Conservation (phyloP, 2,113 vertebrate species). For the Micronycteris hirsuta region DNA sequence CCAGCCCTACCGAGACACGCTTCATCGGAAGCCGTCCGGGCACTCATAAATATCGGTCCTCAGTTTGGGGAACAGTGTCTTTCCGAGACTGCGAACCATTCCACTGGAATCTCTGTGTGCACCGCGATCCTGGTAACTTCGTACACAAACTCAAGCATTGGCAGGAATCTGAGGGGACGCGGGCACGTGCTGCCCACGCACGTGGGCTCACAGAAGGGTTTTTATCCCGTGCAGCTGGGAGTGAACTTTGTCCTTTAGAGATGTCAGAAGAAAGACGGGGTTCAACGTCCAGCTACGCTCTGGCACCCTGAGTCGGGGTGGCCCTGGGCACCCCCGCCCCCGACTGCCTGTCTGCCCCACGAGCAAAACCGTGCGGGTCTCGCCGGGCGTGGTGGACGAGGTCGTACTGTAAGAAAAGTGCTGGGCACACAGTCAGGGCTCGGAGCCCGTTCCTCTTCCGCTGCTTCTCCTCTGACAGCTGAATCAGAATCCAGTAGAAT, state of each 20-base stretch:
- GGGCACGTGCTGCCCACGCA: rapidly evolving
- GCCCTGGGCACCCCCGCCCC: neutral
- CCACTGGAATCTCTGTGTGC: neutral
- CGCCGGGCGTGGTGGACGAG: neutral
- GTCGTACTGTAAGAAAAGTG: neutral
- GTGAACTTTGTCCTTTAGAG: neutral
- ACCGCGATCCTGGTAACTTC: neutral
- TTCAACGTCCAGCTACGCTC: neutral
- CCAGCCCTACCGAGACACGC: neutral
- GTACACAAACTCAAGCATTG: neutral
- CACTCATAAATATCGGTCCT: neutral
- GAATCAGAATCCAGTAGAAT: neutral
- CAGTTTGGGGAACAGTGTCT: constrained; percentile 27
- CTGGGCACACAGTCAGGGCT: neutral
- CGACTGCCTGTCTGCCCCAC: neutral
- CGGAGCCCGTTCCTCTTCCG: neutral
- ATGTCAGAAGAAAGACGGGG: neutral
- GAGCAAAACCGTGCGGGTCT: neutral
- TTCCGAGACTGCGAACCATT: neutral
- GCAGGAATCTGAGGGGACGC: neutral
- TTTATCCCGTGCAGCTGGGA: neutral
- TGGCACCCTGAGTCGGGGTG: neutral
- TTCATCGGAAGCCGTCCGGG: neutral
- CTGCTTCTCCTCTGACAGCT: neutral
- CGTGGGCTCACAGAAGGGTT: neutral